Percentiles rank a stretch among this genome's conserved stretches.
Evolutionary conservation across 2,113 vertebrate species (phyloP).

Genomic region (Solea solea): DNA sequence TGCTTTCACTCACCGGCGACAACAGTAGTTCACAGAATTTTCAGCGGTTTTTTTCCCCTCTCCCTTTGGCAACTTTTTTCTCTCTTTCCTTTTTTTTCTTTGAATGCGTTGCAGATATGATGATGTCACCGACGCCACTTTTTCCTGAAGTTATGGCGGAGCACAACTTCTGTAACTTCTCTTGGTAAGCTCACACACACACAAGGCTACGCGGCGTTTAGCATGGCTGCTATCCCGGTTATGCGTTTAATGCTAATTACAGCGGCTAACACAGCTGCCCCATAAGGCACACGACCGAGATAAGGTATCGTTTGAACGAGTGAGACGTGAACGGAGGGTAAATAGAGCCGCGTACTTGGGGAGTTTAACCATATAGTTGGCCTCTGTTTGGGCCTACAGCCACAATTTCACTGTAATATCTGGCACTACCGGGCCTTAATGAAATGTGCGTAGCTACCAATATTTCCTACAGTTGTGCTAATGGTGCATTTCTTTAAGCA

Average conservation of each 20-base stretch:
- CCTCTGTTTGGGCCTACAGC: constrained; percentile 48
- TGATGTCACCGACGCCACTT: constrained; percentile 84
- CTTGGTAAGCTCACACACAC: constrained; percentile 77
- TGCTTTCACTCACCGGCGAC: constrained; percentile 20
- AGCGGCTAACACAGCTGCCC: background rate
- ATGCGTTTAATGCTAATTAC: background rate
- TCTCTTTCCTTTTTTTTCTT: constrained; percentile 14
- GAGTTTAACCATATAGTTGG: constrained; percentile 42
- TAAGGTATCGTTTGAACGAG: constrained; percentile 3
- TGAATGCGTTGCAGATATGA: constrained; percentile 78
- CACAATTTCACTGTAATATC: constrained; percentile 33
- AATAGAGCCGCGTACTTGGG: constrained; percentile 14
- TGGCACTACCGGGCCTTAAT: constrained; percentile 33
- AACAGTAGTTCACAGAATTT: background rate
- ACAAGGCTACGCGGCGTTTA: constrained; percentile 4
- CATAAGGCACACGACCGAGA: background rate
- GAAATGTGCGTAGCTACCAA: constrained; percentile 25
- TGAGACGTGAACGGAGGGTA: constrained; percentile 37
- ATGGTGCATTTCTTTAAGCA: background rate
- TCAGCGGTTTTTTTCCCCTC: constrained; percentile 34
- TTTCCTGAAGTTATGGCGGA: constrained; percentile 85
- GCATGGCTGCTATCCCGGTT: constrained; percentile 8
- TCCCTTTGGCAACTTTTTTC: constrained; percentile 19
- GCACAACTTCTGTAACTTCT: constrained; percentile 75
- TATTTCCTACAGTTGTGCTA: background rate